phyloP scores from a whole-genome alignment of 2,888 invertebrate genomes.

The Polymixis flavicincta region DNA sequence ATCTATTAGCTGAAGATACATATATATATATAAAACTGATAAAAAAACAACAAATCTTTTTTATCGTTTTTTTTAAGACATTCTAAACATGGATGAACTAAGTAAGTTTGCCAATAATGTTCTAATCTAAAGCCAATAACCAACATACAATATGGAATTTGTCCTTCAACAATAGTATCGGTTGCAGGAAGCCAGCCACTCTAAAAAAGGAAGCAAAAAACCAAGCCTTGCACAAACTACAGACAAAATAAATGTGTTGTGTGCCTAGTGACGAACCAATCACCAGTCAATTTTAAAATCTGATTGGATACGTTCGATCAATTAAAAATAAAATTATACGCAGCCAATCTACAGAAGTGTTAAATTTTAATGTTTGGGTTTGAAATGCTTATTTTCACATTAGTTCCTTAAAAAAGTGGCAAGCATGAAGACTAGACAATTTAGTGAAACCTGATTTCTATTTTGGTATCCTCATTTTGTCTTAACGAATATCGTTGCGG shows the following conservation, averaged over 20 bases:
- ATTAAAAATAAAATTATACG: conserved; percentile 48
- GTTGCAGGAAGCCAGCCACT: conserved; percentile 23
- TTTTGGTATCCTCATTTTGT: neutral
- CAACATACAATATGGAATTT: neutral
- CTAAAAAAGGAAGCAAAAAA: conserved; percentile 32
- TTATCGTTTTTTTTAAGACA: too few relatives aligned
- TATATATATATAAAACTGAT: too few relatives aligned
- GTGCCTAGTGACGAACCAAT: conserved; percentile 13
- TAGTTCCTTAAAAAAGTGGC: conserved; percentile 26
- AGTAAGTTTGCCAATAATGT: neutral
- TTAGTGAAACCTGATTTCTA: conserved; percentile 19
- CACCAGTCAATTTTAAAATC: conserved; percentile 21
- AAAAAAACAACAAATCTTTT: too few relatives aligned
- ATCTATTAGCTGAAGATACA: neutral
- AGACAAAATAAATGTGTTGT: conserved; percentile 16
- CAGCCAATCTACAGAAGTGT: conserved; percentile 37
- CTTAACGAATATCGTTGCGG: neutral
- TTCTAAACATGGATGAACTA: neutral
- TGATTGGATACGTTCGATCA: conserved; percentile 40
- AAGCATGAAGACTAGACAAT: conserved; percentile 12
- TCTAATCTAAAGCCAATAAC: neutral
- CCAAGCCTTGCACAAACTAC: conserved; percentile 20
- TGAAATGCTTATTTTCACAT: conserved; percentile 42
- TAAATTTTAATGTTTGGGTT: conserved; percentile 49
- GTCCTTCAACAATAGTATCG: conserved; percentile 30